phyloP scores from a whole-genome alignment of 1,140 invertebrate genomes.

The Mesaphorura yosii region DNA sequence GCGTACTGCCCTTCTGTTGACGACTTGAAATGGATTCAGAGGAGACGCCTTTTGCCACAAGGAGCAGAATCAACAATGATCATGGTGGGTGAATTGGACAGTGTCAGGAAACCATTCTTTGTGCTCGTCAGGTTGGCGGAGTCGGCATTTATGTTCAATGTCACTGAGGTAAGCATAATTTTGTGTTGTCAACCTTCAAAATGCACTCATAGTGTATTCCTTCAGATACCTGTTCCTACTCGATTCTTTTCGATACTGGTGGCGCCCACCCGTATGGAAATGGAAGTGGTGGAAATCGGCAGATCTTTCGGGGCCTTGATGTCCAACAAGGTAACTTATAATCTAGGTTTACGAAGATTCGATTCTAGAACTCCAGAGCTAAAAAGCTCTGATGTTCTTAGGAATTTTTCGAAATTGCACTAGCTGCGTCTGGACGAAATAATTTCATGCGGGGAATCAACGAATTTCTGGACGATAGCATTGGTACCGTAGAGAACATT shows the following conservation, averaged over 20 bases:
- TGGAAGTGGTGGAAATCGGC: constrained; percentile 93
- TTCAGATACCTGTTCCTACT: constrained; percentile 57
- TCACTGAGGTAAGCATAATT: constrained; percentile 56
- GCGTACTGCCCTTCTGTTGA: constrained; percentile 12
- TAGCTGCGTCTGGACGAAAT: constrained; percentile 71
- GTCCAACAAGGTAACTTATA: constrained; percentile 63
- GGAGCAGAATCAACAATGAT: constrained; percentile 79
- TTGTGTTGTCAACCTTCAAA: not conserved
- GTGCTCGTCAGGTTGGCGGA: constrained; percentile 85
- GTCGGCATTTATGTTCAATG: constrained; percentile 66
- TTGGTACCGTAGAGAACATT: too few species aligned
- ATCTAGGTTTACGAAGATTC: too few species aligned
- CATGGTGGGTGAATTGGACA: constrained; percentile 79
- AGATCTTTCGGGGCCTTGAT: constrained; percentile 89
- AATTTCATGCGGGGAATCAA: constrained; percentile 87
- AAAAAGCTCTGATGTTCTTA: constrained; percentile 30
- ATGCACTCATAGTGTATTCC: not conserved
- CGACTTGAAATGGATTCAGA: constrained; percentile 22
- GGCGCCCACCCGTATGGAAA: constrained; percentile 63
- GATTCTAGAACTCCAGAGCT: too few species aligned
- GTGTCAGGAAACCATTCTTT: constrained; percentile 76
- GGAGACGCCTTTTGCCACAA: constrained; percentile 46
- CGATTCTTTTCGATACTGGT: constrained; percentile 87
- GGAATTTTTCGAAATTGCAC: constrained; percentile 82
- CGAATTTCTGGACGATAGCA: constrained; percentile 85